Conservation (phyloP, 2,113 vertebrate species). For the Sapajus apella region DNA sequence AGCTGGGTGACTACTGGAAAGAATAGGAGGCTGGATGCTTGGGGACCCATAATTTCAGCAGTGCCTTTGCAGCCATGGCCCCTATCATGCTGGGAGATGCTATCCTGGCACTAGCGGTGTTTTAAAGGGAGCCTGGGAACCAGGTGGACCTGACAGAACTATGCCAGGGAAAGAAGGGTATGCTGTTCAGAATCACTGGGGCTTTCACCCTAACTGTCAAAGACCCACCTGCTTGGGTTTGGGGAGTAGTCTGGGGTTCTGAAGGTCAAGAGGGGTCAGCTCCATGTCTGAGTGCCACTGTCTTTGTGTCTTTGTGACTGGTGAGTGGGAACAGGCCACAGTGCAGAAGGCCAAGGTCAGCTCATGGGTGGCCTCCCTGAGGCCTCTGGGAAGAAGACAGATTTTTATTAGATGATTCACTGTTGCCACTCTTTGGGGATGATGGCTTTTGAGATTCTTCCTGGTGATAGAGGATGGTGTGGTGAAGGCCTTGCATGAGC, state of each 20-base stretch:
- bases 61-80: neutral
- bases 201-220: slow-evolving; percentile 86
- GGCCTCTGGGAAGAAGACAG: slow-evolving; percentile 84
- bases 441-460: slow-evolving; percentile 80
- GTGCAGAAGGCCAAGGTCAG: slow-evolving; percentile 84
- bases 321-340: slow-evolving; percentile 83
- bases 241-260: slow-evolving; percentile 79
- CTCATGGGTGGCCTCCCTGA: slow-evolving; percentile 86
- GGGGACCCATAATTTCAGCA: neutral
- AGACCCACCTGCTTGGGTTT: slow-evolving; percentile 87
- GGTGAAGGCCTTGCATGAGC: slow-evolving; percentile 84
- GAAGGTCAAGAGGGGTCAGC: slow-evolving; percentile 80
- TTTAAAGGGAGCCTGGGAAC: slow-evolving; percentile 83
- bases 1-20: neutral
- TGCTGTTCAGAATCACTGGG: slow-evolving; percentile 88
- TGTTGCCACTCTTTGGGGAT: slow-evolving; percentile 83
- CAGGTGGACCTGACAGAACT: slow-evolving; percentile 83
- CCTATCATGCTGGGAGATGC: slow-evolving; percentile 71
- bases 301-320: slow-evolving; percentile 87
- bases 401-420: slow-evolving; percentile 83
- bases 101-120: slow-evolving; percentile 83
- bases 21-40: neutral
- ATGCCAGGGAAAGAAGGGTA: slow-evolving; percentile 85
- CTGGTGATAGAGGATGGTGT: slow-evolving; percentile 49
- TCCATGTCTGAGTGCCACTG: slow-evolving; percentile 85